These are phyloP conservation scores for Falco naumanni DNA, from an alignment of 2,797 vertebrate species.

Conservation along the genomic window DNA sequence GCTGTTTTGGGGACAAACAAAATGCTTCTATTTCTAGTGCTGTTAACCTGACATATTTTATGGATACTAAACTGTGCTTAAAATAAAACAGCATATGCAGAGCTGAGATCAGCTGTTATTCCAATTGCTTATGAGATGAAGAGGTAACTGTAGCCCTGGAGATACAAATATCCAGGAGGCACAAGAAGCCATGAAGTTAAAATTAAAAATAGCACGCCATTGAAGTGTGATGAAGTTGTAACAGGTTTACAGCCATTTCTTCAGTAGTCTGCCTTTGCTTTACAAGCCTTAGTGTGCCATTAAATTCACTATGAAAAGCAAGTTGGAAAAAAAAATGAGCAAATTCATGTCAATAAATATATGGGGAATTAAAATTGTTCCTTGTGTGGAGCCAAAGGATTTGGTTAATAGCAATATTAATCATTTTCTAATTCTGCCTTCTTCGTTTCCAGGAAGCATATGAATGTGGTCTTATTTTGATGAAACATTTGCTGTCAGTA, in stretches of 20 bases:
- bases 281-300: background rate
- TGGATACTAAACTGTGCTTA: background rate
- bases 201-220: constrained; percentile 16
- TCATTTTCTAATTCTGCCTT: constrained; percentile 3
- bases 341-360: constrained; percentile 21
- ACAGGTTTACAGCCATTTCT: constrained; percentile 20
- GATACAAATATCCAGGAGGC: background rate
- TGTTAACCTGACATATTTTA: background rate
- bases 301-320: background rate
- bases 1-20: background rate
- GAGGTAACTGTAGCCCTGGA: background rate
- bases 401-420: constrained; percentile 35
- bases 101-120: constrained; percentile 11
- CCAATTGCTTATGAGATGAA: background rate
- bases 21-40: background rate
- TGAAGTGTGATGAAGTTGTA: constrained; percentile 26
- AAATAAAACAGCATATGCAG: constrained; percentile 7
- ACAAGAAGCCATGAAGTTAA: background rate
- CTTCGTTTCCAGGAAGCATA: background rate
- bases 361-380: background rate
- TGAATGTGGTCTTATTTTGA: background rate
- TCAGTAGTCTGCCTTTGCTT: background rate
- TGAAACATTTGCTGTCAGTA: background rate
- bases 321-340: background rate
- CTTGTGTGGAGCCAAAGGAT: background rate